These are phyloP conservation scores for Dicaeum eximium DNA, from an alignment of 2,113 vertebrate genomes.

Conservation along the genomic window DNA sequence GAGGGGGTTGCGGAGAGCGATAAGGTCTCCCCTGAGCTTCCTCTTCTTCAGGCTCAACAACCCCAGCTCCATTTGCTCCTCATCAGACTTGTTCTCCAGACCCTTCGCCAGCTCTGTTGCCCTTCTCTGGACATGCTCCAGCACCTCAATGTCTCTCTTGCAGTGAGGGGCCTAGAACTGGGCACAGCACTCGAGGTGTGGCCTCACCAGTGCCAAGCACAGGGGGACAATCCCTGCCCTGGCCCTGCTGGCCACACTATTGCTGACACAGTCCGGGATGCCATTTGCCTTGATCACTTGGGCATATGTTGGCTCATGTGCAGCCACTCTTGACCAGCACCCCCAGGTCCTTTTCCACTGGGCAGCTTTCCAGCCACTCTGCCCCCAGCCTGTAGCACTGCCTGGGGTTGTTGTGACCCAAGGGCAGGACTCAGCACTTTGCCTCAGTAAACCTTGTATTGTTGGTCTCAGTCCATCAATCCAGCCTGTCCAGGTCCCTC, in stretches of 20 bases:
- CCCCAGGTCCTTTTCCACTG: background rate
- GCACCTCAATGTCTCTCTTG: background rate
- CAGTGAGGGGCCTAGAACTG: background rate
- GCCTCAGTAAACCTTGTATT: background rate
- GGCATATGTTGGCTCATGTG: fast-evolving
- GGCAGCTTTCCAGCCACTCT: background rate
- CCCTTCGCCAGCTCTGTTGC: background rate
- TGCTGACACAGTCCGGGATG: background rate
- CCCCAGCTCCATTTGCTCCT: background rate
- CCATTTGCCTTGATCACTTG: background rate
- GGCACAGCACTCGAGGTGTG: fast-evolving
- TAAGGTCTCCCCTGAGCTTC: background rate
- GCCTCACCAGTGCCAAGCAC: fast-evolving
- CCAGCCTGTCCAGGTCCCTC: background rate
- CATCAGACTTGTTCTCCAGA: background rate
- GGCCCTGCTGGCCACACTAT: background rate
- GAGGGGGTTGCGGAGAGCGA: fast-evolving
- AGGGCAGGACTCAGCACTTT: background rate
- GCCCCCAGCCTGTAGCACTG: too few relatives aligned
- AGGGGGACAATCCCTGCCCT: fast-evolving
- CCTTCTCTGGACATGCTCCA: background rate
- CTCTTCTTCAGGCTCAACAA: background rate
- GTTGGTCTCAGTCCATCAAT: background rate
- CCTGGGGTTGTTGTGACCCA: background rate
- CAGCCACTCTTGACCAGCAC: background rate